Conservation (phyloP, 2,888 invertebrate species). For the Julus scandinavius region DNA sequence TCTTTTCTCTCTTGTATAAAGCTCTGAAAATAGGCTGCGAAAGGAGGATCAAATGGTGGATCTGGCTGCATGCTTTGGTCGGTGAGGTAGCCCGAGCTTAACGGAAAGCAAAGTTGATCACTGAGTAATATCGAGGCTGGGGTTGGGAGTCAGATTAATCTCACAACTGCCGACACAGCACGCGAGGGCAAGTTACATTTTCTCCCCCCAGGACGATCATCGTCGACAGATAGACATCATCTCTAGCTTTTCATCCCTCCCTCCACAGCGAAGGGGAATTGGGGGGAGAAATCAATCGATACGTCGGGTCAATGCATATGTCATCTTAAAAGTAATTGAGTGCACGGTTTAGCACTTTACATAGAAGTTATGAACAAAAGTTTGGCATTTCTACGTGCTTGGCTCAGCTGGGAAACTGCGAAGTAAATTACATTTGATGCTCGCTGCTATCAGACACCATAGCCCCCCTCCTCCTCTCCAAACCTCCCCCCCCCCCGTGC, state of each 20-base stretch:
- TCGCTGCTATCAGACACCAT: neutral
- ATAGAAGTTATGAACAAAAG: slow-evolving; percentile 45
- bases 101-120: slow-evolving; percentile 24
- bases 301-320: slow-evolving; percentile 49
- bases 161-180: slow-evolving; percentile 36
- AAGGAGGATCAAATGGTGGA: neutral
- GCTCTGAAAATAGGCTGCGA: neutral
- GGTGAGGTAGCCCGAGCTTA: slow-evolving; percentile 14
- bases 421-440: slow-evolving; percentile 20
- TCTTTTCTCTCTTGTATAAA: neutral
- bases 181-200: neutral
- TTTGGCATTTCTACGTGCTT: slow-evolving; percentile 44
- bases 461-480: neutral
- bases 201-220: slow-evolving; percentile 43
- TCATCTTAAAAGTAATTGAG: slow-evolving; percentile 46
- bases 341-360: slow-evolving; percentile 46
- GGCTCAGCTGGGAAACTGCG: neutral
- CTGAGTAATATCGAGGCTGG: slow-evolving; percentile 10
- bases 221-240: slow-evolving; percentile 45
- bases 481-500: neutral
- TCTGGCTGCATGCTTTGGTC: neutral
- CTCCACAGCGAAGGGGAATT: neutral
- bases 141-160: slow-evolving; percentile 40
- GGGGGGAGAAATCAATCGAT: slow-evolving; percentile 46
- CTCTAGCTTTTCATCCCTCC: slow-evolving; percentile 8